These are phyloP conservation scores for Margaritifera margaritifera DNA, from an alignment of 2,888 invertebrate genomes.

Conservation along the genomic window DNA sequence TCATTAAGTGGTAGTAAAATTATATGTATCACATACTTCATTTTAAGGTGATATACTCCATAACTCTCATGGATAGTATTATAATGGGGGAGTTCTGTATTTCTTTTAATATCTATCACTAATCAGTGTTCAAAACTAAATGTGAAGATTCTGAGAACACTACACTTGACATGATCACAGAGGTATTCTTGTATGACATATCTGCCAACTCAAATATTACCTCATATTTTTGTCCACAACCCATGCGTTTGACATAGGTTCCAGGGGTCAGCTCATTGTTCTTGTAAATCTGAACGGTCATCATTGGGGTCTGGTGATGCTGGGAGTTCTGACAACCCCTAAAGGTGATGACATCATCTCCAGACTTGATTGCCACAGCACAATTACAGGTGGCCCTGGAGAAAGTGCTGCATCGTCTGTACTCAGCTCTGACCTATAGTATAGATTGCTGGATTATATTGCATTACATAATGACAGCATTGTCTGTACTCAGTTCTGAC, in stretches of 20 bases:
- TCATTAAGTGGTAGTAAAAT: no score
- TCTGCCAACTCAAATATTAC: constrained; percentile 16
- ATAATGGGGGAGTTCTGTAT: no score
- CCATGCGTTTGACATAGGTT: constrained; percentile 44
- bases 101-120: no score
- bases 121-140: no score
- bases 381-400: constrained; percentile 50
- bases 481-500: no score
- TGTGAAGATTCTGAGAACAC: no score
- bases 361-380: constrained; percentile 53
- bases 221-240: constrained; percentile 60
- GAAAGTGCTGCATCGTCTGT: constrained; percentile 38
- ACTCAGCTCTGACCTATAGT: constrained; percentile 43
- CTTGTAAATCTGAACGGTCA: constrained; percentile 52
- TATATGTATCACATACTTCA: no score
- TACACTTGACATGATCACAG: no score
- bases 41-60: no score
- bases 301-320: constrained; percentile 2
- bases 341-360: constrained; percentile 60
- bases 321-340: constrained; percentile 37
- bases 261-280: constrained; percentile 56
- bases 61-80: no score
- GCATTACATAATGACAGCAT: not conserved
- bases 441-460: not conserved
- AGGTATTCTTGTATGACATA: no score